Evolutionary conservation across 2,888 invertebrate species (phyloP), one percentile per base, ranked within the genome.

Genomic region (Oscheius sp.): DNA sequence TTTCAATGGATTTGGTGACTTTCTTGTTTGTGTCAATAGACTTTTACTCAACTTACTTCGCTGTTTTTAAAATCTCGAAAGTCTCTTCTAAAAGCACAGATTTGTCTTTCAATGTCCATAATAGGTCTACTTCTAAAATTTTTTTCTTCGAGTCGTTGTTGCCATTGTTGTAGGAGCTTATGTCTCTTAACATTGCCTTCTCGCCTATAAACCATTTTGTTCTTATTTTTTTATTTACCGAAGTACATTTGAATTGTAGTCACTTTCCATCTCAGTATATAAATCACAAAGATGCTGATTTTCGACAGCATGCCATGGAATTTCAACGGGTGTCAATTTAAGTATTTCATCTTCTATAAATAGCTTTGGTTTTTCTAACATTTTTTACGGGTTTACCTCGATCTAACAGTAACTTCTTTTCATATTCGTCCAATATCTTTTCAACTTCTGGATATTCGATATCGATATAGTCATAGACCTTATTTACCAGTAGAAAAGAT

Each of bases 401-500:
- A 22, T 62, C 49, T 12, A 47, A 17, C 8, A 32, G 22, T 4
- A 47, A 8, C 24, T 62, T 62, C 47, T 8, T 9, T 24, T 62
- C 62, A 24, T 47, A 62, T 20, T 49, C 32, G 32, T 62, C 62
- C 32, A 62, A 12, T 20, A 47, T 20, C 14, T 62, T 28, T 12
- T 62, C 45, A 2, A 62, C 22, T 17, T 47, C n/a, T n/a, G 17
- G 22, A 32, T 9, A 9, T 2, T n/a, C 33, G 12, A 28, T n/a
- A 2, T n/a, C 20, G n/a, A 62, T 62, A 36, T 62, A 47, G 1
- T 62, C 62, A 33, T 30, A 47, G 33, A 62, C 26, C 33, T 62
- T 62, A 36, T 62, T 62, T 33, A 62, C 14, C 30, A 62, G 47
- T 2, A 62, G 9, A 32, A 45, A 47, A 0, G 62, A 30, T 17